Evolutionary conservation across 2,113 vertebrate species (phyloP), one percentile per base, ranked within the genome.

Genomic region (Lagopus muta): DNA sequence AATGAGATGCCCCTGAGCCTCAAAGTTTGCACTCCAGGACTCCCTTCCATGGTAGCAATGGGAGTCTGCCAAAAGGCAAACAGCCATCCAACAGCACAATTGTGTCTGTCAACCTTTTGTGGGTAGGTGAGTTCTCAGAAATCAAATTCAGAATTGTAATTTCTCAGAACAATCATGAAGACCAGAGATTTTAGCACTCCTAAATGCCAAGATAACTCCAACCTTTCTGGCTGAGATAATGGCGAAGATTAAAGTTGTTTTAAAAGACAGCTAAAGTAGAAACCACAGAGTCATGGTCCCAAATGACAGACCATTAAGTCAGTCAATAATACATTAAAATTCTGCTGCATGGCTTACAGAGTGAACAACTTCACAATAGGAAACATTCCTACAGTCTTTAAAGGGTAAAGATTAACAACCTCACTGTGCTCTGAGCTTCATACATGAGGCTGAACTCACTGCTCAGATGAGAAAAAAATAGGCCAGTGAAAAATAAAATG

Each of bases 251-350:
- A 77, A 67, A 21, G 40, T 32, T 72, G 61, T 24, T 90, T 54
- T 45, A 90, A 72, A 16, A 58, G 61, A 38, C 1, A 75, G 21
- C 16, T 52, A 16, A 86, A 75, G 19, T 12, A 50, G 25, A 19
- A 40, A 75, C 14, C 25, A 78, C 21, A 64, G 57, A 86, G 42
- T 13, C 8, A 10, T 1, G 50, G 32, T 70, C 58, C 93, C 77
- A 89, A 57, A 72, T 65, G 22, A 65, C 52, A 87, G 30, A 11
- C 52, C 57, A 60, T 38, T 71, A 58, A 45, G 47, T 7, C 0
- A 76, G 58, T 69, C 77, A 85, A 65, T 48, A 47, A 57, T 62
- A 78, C 62, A 92, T 52, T 69, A 27, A 72, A 89, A 78, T 64
- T 81, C 24, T 84, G 48, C 66, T 47, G 11, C 48, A 91, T 38